Conservation (phyloP, 2,113 vertebrate species). For the Notechis scutatus region DNA sequence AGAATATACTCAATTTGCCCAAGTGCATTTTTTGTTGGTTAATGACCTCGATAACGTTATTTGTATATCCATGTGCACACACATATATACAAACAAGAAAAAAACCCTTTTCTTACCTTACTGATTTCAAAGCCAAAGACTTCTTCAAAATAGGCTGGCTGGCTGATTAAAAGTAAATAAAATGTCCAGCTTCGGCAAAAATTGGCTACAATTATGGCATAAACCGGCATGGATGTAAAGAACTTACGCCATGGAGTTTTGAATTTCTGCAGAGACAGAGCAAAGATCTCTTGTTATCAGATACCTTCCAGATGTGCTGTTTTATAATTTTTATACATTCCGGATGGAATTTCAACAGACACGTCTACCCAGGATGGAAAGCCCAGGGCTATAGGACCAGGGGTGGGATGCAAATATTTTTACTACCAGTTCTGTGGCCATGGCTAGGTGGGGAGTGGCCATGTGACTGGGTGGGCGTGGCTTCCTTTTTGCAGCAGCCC, state of each 20-base stretch:
- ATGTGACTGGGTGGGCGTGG: too few species aligned
- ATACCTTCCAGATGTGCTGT: not conserved
- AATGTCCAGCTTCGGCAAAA: conserved; percentile 93
- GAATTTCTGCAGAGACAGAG: conserved; percentile 75
- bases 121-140: conserved; percentile 92
- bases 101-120: conserved; percentile 70
- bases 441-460: too few species aligned
- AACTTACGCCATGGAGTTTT: conserved; percentile 85
- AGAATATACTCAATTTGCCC: not conserved
- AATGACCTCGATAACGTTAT: not conserved
- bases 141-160: conserved; percentile 90
- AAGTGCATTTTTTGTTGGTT: not conserved
- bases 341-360: not conserved
- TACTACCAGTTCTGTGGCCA: too few species aligned
- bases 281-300: not conserved
- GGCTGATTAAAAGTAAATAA: conserved; percentile 89
- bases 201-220: conserved; percentile 91
- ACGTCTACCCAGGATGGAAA: not conserved
- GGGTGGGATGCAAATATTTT: too few species aligned
- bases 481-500: too few species aligned
- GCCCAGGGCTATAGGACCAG: not conserved
- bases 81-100: too few species aligned
- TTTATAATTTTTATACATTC: not conserved
- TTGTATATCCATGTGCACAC: not conserved
- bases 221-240: conserved; percentile 91